Evolutionary conservation across 2,888 invertebrate genomes (phyloP).

Genomic region (Lasioglossum marginatum): DNA sequence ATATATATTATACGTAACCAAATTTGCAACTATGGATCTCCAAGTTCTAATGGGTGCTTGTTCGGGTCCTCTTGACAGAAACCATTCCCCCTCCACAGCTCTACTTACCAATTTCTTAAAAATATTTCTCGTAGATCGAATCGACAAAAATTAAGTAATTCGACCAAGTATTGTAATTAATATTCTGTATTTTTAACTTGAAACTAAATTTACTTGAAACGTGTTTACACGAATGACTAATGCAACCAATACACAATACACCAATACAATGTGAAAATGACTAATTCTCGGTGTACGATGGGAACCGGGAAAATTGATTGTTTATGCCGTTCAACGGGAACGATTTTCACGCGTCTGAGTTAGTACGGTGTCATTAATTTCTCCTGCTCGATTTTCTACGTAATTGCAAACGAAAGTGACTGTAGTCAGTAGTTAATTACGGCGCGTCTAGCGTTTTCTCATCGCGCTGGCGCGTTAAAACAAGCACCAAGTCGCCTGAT

Average conservation of each 20-base stretch:
- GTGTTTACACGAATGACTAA: background rate
- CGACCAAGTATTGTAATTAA: too few relatives aligned
- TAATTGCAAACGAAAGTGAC: conserved; percentile 14
- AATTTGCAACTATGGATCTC: too few relatives aligned
- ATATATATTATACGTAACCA: too few relatives aligned
- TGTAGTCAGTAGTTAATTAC: conserved; percentile 23
- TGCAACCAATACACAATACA: too few relatives aligned
- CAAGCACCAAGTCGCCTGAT: background rate
- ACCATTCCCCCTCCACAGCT: too few relatives aligned
- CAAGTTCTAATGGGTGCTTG: too few relatives aligned
- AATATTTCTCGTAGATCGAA: too few relatives aligned
- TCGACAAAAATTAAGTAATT: too few relatives aligned
- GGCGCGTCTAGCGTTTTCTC: background rate
- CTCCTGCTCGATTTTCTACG: background rate
- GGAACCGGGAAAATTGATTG: conserved; percentile 8
- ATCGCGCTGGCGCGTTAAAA: background rate
- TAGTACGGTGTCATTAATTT: background rate
- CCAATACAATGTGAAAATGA: background rate
- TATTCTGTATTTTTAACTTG: too few relatives aligned
- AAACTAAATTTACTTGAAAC: too few relatives aligned
- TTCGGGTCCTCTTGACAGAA: too few relatives aligned
- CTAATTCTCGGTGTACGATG: background rate
- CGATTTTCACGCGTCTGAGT: background rate
- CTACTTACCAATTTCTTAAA: too few relatives aligned
- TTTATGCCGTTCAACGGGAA: background rate